A percentile compares a stretch with the other conserved stretches of the same genome.
phyloP scores from a whole-genome alignment of 2,113 vertebrate species.

The Mesocricetus auratus region DNA sequence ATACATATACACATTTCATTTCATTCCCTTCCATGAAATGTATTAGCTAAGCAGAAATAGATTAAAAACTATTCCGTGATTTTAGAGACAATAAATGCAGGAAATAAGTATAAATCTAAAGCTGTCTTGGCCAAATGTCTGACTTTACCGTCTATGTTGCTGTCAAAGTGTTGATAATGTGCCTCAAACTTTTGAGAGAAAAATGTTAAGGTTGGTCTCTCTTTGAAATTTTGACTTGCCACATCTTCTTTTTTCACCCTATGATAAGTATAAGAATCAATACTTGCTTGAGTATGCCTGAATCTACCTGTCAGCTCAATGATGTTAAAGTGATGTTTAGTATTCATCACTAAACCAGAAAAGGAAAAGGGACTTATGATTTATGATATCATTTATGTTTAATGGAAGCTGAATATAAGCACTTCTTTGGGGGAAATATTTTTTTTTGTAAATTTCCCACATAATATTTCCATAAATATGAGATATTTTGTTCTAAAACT shows the following conservation, averaged over 20 bases:
- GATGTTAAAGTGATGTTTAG: neutral
- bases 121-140: neutral
- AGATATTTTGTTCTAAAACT: neutral
- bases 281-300: neutral
- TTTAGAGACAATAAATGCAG: neutral
- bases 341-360: neutral
- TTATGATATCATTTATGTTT: neutral
- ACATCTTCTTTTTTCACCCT: neutral
- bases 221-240: neutral
- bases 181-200: neutral
- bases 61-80: neutral
- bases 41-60: neutral
- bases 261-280: neutral
- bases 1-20: too few relatives aligned
- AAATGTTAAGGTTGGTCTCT: neutral
- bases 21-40: neutral
- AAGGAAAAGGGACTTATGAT: neutral
- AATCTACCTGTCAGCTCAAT: neutral
- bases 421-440: neutral
- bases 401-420: neutral
- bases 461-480: neutral
- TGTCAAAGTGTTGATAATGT: neutral
- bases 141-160: neutral
- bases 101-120: neutral
- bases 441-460: slow-evolving; percentile 4